A percentile compares a stretch with the other conserved stretches of the same genome.
Conservation (phyloP, 2,797 vertebrate species). For the Xiphorhynchus erythropygius region DNA sequence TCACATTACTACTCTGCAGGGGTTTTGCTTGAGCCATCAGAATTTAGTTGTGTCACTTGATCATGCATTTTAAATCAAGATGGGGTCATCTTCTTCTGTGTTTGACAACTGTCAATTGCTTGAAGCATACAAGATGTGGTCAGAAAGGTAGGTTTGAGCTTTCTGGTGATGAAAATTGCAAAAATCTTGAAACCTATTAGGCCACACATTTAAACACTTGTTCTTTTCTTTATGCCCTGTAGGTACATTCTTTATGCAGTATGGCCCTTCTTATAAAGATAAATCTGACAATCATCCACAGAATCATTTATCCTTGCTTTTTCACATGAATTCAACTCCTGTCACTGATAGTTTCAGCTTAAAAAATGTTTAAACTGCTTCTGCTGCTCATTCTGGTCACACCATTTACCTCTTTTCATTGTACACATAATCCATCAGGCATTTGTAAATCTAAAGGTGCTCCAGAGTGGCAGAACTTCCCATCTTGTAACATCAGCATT, state of each 20-base stretch:
- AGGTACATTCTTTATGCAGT: background rate
- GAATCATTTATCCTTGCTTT: background rate
- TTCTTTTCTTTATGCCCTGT: background rate
- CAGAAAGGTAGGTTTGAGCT: background rate
- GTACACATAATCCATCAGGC: background rate
- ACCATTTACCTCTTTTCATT: background rate
- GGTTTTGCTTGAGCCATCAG: background rate
- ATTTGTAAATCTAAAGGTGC: background rate
- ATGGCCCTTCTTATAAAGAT: background rate
- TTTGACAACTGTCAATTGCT: conserved; percentile 21
- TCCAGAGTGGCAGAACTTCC: background rate
- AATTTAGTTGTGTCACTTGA: background rate
- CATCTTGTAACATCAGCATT: background rate
- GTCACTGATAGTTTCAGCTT: background rate
- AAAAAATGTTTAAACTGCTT: background rate
- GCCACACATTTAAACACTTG: background rate
- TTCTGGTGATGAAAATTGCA: background rate
- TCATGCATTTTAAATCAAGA: conserved; percentile 26
- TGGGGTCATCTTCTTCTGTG: background rate
- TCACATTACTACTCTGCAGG: conserved; percentile 31
- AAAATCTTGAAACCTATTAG: background rate
- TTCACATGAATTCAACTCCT: background rate
- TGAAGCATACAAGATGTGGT: background rate
- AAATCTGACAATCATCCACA: background rate
- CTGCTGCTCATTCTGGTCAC: background rate